Evolutionary conservation across 2,797 vertebrate genomes (phyloP).

Genomic region (Gymnopithys bicolor): DNA sequence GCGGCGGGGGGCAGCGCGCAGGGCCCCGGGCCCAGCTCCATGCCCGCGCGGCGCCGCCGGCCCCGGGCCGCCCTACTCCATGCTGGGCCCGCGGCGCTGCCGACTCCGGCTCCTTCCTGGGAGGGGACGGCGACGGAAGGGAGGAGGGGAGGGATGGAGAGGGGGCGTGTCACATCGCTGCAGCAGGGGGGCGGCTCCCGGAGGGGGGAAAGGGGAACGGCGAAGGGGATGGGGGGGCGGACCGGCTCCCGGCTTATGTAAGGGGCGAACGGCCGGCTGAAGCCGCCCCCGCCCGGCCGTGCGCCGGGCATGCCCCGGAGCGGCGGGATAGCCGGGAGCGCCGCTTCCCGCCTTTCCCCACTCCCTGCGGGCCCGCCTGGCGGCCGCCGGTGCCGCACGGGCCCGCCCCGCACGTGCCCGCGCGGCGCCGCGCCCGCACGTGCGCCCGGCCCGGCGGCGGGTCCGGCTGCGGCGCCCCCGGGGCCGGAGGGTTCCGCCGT

Average conservation of each 20-base stretch:
- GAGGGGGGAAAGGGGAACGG: background rate
- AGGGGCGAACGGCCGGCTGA: background rate
- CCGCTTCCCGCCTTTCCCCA: too few species aligned
- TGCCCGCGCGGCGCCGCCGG: slow-evolving; percentile 30
- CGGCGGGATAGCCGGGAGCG: too few species aligned
- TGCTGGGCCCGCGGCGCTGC: slow-evolving; percentile 23
- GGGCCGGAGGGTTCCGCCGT: background rate
- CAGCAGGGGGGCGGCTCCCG: slow-evolving; percentile 26
- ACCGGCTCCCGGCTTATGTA: background rate
- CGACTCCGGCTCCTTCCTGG: slow-evolving; percentile 42
- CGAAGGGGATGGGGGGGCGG: background rate
- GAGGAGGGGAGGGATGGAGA: background rate
- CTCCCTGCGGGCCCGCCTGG: background rate
- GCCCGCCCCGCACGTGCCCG: background rate
- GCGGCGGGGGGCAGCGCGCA: slow-evolving; percentile 29
- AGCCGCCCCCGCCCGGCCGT: background rate
- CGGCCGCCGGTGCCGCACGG: background rate
- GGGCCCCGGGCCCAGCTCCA: slow-evolving; percentile 39
- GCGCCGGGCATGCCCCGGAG: background rate
- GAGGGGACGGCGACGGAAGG: slow-evolving; percentile 31
- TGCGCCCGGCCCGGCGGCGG: background rate
- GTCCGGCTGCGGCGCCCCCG: background rate
- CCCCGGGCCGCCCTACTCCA: slow-evolving; percentile 22
- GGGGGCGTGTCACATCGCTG: slow-evolving; percentile 11
- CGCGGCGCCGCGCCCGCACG: background rate